These are phyloP conservation scores for Etheostoma cragini DNA, from an alignment of 2,113 vertebrate genomes.

Conservation along the genomic window DNA sequence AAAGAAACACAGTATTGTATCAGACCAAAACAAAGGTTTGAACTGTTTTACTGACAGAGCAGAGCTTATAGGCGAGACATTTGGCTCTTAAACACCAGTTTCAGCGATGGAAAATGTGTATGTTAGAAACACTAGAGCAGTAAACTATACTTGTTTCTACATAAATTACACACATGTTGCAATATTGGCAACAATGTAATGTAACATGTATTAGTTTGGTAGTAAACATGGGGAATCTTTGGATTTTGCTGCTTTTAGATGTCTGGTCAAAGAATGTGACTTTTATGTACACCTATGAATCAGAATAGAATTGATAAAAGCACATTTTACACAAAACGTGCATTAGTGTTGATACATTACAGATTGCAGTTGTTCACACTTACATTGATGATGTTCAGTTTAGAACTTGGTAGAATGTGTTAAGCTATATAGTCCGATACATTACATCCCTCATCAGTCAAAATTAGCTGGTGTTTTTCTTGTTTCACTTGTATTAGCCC, in stretches of 20 bases:
- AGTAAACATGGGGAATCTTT: constrained; percentile 62
- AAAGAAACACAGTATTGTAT: constrained; percentile 35
- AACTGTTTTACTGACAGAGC: constrained; percentile 64
- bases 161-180: constrained; percentile 1
- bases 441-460: background rate
- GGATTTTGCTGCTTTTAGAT: constrained; percentile 67
- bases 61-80: constrained; percentile 21
- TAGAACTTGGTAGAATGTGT: constrained; percentile 13
- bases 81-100: constrained; percentile 22
- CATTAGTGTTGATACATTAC: background rate
- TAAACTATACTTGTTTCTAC: background rate
- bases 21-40: constrained; percentile 39
- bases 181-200: background rate
- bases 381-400: constrained; percentile 17
- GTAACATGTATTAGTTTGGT: background rate
- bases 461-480: constrained; percentile 47
- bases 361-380: constrained; percentile 4
- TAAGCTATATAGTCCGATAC: constrained; percentile 45
- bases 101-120: constrained; percentile 7
- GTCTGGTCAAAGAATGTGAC: constrained; percentile 25
- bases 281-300: constrained; percentile 43
- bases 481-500: constrained; percentile 44
- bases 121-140: constrained; percentile 17
- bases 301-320: constrained; percentile 30
- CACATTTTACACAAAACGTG: constrained; percentile 19